Base-by-base conservation (phyloP, 2,888 invertebrate genomes). In the Pseudeuparius sepicola region DNA sequence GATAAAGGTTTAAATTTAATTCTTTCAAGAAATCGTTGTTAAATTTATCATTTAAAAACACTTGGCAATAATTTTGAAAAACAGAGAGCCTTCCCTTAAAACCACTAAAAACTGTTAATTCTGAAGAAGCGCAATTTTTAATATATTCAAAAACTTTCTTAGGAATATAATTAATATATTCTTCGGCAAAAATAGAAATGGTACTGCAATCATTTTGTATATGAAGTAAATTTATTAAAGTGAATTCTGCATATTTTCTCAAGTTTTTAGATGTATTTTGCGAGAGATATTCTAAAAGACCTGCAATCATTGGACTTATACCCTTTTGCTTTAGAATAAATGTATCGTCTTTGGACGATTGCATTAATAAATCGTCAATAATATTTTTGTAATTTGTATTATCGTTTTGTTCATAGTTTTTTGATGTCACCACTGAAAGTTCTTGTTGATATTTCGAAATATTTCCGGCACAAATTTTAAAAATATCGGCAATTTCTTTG, bases 141-240 rank as follows among this genome's bases (percentile, higher is more conserved):
- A 74, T 55, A 48, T 76, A 75, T 5, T 61, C 63, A 18, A 51
- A 26, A 29, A 48, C 30, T 14, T 65, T 54, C 4, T 64, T 59
- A 31, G 69, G 49, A 13, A 54, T 34, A 17, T 49, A 59, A 4
- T 65, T 37, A 43, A 70, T 61, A 25, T 64, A 64, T 46, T 66
- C 65, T n/a, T 64, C 59, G 26, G 69, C 60, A 28, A n/a, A n/a
- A n/a, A n/a, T n/a, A n/a, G n/a, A n/a, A n/a, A n/a, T n/a, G n/a
- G n/a, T n/a, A n/a, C n/a, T n/a, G n/a, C n/a, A n/a, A 2, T 65
- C 63, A 41, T 68, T 69, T 59, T 76, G 77, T 35, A 61, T 64
- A 51, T 78, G 76, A 14, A 77, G 61, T 43, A 75, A 64, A 56
- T 74, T 70, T n/a, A 67, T 51, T 6, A 66, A 41, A 23, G 66